Conservation (phyloP, 2,797 vertebrate genomes). For the Alcedo quadribrachys region DNA sequence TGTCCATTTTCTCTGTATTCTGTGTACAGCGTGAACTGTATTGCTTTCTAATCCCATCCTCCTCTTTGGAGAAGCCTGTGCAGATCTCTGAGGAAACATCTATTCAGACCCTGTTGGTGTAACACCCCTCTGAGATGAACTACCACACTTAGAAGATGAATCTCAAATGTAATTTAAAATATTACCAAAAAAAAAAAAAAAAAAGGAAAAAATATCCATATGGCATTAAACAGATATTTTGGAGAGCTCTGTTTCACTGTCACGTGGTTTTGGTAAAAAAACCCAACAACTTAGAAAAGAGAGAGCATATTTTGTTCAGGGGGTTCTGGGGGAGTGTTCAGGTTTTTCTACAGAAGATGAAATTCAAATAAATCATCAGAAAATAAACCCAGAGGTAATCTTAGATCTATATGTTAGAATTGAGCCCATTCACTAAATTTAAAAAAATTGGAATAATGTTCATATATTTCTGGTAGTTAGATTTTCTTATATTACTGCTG, state of each 20-base stretch:
- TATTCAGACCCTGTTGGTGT: neutral
- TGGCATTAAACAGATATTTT: neutral
- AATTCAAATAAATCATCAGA: neutral
- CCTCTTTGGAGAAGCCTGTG: neutral
- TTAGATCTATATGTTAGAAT: neutral
- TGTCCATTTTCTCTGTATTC: neutral
- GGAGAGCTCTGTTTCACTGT: neutral
- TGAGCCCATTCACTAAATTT: neutral
- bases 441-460: neutral
- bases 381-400: neutral
- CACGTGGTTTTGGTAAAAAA: neutral
- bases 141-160: neutral
- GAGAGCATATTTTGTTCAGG: neutral
- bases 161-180: constrained; percentile 27
- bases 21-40: neutral
- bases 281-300: neutral
- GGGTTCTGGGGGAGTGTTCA: too few relatives aligned
- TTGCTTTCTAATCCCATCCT: neutral
- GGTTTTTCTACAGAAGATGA: neutral
- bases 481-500: neutral
- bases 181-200: neutral
- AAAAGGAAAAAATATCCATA: neutral
- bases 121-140: neutral
- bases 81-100: neutral
- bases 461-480: neutral